These are phyloP conservation scores for Acleris literana DNA, from an alignment of 2,888 invertebrate species.

Conservation along the genomic window DNA sequence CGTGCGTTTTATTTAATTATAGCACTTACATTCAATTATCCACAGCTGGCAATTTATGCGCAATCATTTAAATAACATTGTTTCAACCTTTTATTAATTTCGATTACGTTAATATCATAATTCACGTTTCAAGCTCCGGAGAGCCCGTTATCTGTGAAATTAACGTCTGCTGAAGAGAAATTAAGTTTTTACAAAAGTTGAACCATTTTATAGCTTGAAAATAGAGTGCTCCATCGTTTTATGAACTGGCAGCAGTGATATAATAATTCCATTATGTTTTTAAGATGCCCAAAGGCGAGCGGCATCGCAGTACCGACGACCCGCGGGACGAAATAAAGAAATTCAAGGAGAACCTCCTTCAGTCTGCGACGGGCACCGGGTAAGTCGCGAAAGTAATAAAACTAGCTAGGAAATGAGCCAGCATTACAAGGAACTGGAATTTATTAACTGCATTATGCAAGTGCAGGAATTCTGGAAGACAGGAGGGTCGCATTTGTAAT, in stretches of 20 bases:
- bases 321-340: conserved; percentile 68
- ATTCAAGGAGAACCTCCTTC: conserved; percentile 72
- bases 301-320: conserved; percentile 60
- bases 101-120: conserved; percentile 17
- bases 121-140: conserved; percentile 10
- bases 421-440: conserved; percentile 32
- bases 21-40: neutral
- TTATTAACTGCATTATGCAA: conserved; percentile 34
- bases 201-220: conserved; percentile 33
- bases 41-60: neutral
- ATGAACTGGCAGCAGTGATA: conserved; percentile 27
- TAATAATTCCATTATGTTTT: conserved; percentile 37
- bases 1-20: neutral
- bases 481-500: neutral
- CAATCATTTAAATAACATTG: neutral
- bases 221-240: conserved; percentile 32
- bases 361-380: conserved; percentile 59
- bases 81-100: neutral
- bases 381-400: conserved; percentile 52
- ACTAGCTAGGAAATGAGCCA: conserved; percentile 27
- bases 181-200: conserved; percentile 34
- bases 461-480: conserved; percentile 14
- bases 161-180: conserved; percentile 34
- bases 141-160: conserved; percentile 30
- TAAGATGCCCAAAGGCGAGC: conserved; percentile 60